These are phyloP conservation scores for Stictocephala bisonia DNA, from an alignment of 2,888 invertebrate species.

Conservation along the genomic window DNA sequence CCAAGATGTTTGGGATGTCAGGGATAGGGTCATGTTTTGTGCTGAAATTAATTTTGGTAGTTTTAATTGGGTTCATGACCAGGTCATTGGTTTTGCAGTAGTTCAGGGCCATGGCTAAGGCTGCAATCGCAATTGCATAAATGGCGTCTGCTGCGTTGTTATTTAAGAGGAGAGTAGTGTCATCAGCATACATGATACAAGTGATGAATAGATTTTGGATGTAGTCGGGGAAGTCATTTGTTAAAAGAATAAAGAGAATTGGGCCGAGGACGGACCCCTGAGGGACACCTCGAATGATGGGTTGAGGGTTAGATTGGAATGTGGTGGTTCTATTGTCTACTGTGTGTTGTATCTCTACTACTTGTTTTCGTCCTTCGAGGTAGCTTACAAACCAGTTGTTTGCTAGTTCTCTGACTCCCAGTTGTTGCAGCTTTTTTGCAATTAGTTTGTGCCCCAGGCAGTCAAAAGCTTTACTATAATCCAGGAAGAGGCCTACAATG, in stretches of 20 bases:
- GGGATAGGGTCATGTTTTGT: background rate
- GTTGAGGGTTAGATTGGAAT: background rate
- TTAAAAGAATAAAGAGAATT: background rate
- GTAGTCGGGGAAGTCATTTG: slow-evolving; percentile 9
- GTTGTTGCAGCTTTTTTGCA: background rate
- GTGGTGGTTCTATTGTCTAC: slow-evolving; percentile 8
- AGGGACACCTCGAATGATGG: background rate
- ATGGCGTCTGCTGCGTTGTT: background rate
- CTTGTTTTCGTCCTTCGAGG: background rate
- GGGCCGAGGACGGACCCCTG: background rate
- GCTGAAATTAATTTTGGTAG: slow-evolving; percentile 9
- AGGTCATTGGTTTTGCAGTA: slow-evolving; percentile 5
- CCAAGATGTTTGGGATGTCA: too few species aligned
- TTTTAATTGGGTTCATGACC: background rate
- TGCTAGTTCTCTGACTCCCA: background rate
- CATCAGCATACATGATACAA: slow-evolving; percentile 10
- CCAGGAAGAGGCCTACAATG: background rate
- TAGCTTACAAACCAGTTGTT: slow-evolving; percentile 10
- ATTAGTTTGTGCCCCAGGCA: background rate
- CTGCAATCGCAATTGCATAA: background rate
- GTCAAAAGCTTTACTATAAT: slow-evolving; percentile 1
- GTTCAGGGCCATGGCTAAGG: background rate
- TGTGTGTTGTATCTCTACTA: slow-evolving; percentile 5
- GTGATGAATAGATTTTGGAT: background rate
- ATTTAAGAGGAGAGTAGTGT: background rate